Percentiles rank a stretch among this genome's conserved stretches.
Conservation (phyloP, 92 coral and sea anemone genomes). For the Desmophyllum pertusum region DNA sequence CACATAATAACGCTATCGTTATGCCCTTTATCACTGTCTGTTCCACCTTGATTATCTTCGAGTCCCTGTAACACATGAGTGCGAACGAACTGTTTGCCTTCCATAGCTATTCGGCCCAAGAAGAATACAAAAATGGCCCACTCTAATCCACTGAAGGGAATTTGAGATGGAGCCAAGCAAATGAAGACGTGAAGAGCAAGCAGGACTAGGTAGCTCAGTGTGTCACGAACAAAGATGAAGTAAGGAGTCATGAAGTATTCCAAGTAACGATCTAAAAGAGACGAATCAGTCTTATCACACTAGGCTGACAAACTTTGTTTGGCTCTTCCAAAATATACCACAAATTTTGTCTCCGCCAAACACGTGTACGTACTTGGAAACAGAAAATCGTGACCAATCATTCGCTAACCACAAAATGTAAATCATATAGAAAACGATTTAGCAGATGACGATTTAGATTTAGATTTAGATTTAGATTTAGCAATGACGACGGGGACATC, state of each 20-base stretch:
- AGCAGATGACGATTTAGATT: too few relatives aligned
- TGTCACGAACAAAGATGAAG: conserved; percentile 4
- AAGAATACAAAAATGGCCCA: conserved; percentile 8
- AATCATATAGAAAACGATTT: too few relatives aligned
- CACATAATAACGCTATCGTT: background rate
- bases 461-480: too few relatives aligned
- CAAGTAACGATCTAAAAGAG: background rate
- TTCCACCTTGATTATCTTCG: background rate
- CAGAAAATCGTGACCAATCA: too few relatives aligned
- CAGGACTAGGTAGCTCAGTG: background rate
- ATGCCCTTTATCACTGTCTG: background rate
- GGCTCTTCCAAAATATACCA: too few relatives aligned
- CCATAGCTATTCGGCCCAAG: background rate
- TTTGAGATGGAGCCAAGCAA: background rate
- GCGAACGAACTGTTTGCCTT: background rate
- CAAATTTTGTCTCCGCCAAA: too few relatives aligned
- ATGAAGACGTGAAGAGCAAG: background rate
- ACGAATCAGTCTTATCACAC: background rate
- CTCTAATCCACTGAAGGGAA: background rate
- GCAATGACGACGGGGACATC: too few relatives aligned
- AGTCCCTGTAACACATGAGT: background rate
- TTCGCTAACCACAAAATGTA: too few relatives aligned
- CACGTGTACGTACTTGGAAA: too few relatives aligned
- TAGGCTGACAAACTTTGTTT: too few relatives aligned
- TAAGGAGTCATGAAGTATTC: conserved; percentile 3